Base-by-base conservation (phyloP, 2,797 vertebrate genomes). In the Thalassophryne amazonica region DNA sequence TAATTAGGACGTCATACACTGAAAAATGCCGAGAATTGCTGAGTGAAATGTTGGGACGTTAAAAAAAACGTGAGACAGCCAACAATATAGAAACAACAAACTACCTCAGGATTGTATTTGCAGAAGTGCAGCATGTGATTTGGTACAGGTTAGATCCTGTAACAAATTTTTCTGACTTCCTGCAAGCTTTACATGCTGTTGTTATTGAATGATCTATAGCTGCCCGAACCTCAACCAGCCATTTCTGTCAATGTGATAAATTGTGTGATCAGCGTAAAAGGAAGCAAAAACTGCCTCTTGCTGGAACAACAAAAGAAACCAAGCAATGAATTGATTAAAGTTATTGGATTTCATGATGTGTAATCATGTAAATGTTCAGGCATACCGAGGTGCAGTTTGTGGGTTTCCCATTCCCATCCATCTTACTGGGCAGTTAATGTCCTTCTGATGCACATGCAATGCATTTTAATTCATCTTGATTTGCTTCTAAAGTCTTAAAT, bases 331-430 rank as follows among this genome's bases (percentile, higher is more conserved):
- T 49, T 69, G 50, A 79, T 67, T 70, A 12, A 24, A 51, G 20
- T 47, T 38, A 73, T 60, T 75, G 70, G 40, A 74, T 81, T 66
- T 60, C 10, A 61, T 42, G 45, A 15, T 24, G 37, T 67, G 37
- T 52, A 76, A 73, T 76, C 31, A 69, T 48, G 30, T 38, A 58
- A 18, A 61, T 10, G 42, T 66, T 49, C 57, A n/a, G n/a, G n/a
- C n/a, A n/a, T n/a, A n/a, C n/a, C n/a, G n/a, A 15, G 34, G 19
- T 33, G 18, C 14, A 30, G 22, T 21, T 51, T 60, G 38, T 39
- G 7, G 16, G n/a, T 16, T 24, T 49, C 22, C 17, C 20, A 38
- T 36, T 41, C 43, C 31, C 25, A 59, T 76, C 33, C 30, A 48
- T 66, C 57, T 60, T 36, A 46, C 23, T 35, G 27, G 14, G 31